Evolutionary conservation across 2,888 invertebrate species (phyloP).

Genomic region (Mechanitis mazaeus): DNA sequence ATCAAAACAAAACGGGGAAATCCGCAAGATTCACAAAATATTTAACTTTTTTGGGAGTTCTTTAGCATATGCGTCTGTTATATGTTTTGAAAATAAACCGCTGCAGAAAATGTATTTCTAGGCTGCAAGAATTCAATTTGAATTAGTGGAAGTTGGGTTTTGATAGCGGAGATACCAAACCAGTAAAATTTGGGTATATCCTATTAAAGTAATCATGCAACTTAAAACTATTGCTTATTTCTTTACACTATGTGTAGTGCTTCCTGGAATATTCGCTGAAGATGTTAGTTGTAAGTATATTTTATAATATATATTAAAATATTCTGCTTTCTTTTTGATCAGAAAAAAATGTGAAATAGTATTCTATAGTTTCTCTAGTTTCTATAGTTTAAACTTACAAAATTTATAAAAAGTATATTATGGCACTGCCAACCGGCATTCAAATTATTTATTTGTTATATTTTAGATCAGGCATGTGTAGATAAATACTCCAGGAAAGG

Average conservation of each 20-base stretch:
- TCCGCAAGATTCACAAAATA: slow-evolving; percentile 49
- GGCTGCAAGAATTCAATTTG: slow-evolving; percentile 11
- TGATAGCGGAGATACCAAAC: not conserved
- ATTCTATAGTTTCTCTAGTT: no score
- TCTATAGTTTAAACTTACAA: no score
- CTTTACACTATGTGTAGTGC: slow-evolving; percentile 38
- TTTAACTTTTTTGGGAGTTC: slow-evolving; percentile 39
- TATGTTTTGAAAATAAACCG: slow-evolving; percentile 60
- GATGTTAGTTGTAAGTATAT: slow-evolving; percentile 66
- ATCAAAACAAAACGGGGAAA: slow-evolving; percentile 35
- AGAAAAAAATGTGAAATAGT: no score
- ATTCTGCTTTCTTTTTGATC: no score
- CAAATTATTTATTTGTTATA: not conserved
- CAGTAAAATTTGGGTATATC: slow-evolving; percentile 16
- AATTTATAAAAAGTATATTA: no score
- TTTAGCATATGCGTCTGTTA: slow-evolving; percentile 37
- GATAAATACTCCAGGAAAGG: slow-evolving; percentile 74
- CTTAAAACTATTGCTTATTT: slow-evolving; percentile 39
- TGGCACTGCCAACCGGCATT: no score
- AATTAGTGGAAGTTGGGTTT: slow-evolving; percentile 13
- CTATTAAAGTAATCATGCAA: slow-evolving; percentile 43
- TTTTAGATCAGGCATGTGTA: slow-evolving; percentile 68
- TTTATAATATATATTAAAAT: not conserved
- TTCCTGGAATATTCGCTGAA: slow-evolving; percentile 50
- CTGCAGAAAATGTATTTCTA: slow-evolving; percentile 53